Percentiles rank a stretch among this genome's conserved stretches.
phyloP scores from a whole-genome alignment of 2,888 invertebrate species.

The Matsumyia berberina region DNA sequence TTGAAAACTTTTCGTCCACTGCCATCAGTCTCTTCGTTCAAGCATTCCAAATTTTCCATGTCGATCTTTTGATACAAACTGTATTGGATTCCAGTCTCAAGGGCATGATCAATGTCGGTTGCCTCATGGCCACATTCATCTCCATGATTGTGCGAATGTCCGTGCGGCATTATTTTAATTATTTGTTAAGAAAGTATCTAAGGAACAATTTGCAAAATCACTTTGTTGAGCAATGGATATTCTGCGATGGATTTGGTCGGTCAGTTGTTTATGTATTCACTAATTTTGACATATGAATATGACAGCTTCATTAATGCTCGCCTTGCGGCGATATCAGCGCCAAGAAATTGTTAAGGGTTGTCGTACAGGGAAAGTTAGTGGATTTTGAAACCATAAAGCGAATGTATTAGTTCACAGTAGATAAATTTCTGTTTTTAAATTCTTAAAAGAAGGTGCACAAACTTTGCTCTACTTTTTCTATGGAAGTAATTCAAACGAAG shows the following conservation, averaged over 20 bases:
- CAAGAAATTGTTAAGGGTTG: no score
- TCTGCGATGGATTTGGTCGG: background rate
- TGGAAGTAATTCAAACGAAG: no score
- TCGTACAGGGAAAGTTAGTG: no score
- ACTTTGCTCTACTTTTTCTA: no score
- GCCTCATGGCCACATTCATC: slow-evolving; percentile 83
- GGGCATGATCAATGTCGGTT: slow-evolving; percentile 81
- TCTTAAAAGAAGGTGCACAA: no score
- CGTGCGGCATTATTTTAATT: slow-evolving; percentile 81
- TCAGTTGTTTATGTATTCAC: background rate
- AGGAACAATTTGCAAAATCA: slow-evolving; percentile 29
- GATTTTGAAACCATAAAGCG: no score
- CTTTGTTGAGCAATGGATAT: background rate
- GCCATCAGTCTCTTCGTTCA: slow-evolving; percentile 95
- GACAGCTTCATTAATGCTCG: no score
- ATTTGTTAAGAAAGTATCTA: background rate
- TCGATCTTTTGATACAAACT: slow-evolving; percentile 96
- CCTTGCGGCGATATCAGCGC: no score
- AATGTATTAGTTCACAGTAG: no score
- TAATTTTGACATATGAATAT: no score
- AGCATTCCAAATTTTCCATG: slow-evolving; percentile 92
- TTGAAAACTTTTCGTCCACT: slow-evolving; percentile 96
- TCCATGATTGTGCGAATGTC: slow-evolving; percentile 82
- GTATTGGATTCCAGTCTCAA: slow-evolving; percentile 84
- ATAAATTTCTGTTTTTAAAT: no score